These are phyloP conservation scores for Spodoptera frugiperda DNA, from an alignment of 1,140 invertebrate genomes.

Conservation along the genomic window DNA sequence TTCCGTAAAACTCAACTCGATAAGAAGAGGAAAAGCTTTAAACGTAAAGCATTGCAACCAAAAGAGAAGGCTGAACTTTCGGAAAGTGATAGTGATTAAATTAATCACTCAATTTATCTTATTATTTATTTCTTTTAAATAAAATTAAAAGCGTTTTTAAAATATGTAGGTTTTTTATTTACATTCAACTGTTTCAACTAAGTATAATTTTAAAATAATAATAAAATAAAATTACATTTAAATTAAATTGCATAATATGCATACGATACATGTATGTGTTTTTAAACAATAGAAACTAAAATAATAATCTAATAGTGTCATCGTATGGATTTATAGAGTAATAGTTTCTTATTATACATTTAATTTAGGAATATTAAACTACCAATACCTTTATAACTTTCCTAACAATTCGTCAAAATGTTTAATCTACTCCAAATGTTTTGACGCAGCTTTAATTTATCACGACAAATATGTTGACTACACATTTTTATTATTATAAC, in stretches of 20 bases:
- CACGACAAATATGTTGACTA: no score
- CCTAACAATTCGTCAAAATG: no score
- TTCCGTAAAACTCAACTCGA: constrained; percentile 90
- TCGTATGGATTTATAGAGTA: constrained; percentile 12
- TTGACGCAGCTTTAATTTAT: no score
- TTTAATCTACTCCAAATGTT: no score
- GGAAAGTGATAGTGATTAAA: constrained; percentile 87
- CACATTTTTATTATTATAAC: no score
- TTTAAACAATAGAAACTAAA: constrained; percentile 31
- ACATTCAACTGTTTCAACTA: constrained; percentile 60
- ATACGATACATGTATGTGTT: constrained; percentile 27
- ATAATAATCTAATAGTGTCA: constrained; percentile 26
- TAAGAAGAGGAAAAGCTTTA: constrained; percentile 85
- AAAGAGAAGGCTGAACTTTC: constrained; percentile 89
- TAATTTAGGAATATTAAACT: background rate
- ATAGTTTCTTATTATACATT: background rate
- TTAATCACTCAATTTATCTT: constrained; percentile 64
- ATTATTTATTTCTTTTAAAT: constrained; percentile 28
- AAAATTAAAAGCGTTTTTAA: constrained; percentile 70
- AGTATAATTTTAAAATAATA: constrained; percentile 53
- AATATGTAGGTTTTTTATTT: constrained; percentile 84
- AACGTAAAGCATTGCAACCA: constrained; percentile 77
- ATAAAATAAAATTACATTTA: constrained; percentile 52
- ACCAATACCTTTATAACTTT: background rate
- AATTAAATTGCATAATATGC: constrained; percentile 49